Conservation (phyloP, 2,888 invertebrate species). For the Pheosia gnoma region DNA sequence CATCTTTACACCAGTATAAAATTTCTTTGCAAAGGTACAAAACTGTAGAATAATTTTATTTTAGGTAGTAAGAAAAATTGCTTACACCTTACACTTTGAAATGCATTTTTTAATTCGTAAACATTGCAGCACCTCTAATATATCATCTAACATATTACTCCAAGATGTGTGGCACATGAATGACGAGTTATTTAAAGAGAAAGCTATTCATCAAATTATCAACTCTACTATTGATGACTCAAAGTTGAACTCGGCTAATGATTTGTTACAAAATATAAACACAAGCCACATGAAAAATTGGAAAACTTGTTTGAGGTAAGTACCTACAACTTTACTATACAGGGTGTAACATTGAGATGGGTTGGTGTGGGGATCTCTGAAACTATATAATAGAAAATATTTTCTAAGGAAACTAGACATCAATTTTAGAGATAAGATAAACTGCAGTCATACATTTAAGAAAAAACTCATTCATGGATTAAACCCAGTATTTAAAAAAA, state of each 20-base stretch:
- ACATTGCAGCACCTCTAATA: slow-evolving; percentile 59
- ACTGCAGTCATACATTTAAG: too few species aligned
- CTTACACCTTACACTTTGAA: too few species aligned
- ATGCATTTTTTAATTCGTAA: not conserved
- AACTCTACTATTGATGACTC: slow-evolving; percentile 37
- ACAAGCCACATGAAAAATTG: slow-evolving; percentile 50
- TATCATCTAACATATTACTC: slow-evolving; percentile 52
- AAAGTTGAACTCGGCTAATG: slow-evolving; percentile 39
- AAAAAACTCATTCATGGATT: too few species aligned
- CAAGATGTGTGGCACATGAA: slow-evolving; percentile 56
- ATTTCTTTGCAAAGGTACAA: slow-evolving; percentile 48
- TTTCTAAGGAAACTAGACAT: too few species aligned
- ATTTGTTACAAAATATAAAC: slow-evolving; percentile 44
- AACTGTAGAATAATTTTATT: not conserved
- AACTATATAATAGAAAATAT: too few species aligned
- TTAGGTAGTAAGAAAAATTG: too few species aligned
- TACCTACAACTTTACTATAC: not conserved
- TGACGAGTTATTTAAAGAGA: slow-evolving; percentile 39
- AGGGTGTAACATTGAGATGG: too few species aligned
- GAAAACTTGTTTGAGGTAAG: slow-evolving; percentile 61
- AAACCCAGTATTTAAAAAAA: too few species aligned
- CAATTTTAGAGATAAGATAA: too few species aligned
- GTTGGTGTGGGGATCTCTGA: too few species aligned
- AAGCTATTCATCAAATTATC: slow-evolving; percentile 43
- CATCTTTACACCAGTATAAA: slow-evolving; percentile 50